Evolutionary conservation across 2,888 invertebrate genomes (phyloP).

Genomic region (Trisateles emortualis): DNA sequence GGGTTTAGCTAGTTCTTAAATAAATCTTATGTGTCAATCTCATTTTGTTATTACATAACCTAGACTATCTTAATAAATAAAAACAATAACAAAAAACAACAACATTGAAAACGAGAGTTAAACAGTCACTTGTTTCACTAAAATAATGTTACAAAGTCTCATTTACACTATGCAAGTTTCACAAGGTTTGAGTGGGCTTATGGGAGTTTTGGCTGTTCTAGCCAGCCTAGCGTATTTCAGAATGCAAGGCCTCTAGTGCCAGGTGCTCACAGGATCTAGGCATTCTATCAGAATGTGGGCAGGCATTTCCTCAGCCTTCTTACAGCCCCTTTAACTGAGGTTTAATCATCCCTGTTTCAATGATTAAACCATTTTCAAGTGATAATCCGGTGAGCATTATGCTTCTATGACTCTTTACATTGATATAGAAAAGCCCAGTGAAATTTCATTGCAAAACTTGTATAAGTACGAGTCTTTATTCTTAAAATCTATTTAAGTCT

Average conservation of each 20-base stretch:
- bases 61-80: neutral
- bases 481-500: constrained; percentile 54
- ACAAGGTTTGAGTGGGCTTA: neutral
- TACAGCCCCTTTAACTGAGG: no score
- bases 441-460: neutral
- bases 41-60: neutral
- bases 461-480: neutral
- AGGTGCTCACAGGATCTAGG: no score
- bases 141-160: constrained; percentile 14
- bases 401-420: no score
- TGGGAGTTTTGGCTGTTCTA: no score
- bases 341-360: no score
- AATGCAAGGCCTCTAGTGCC: no score
- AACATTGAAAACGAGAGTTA: neutral
- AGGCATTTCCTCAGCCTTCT: no score
- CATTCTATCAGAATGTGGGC: no score
- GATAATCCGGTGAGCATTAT: no score
- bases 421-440: no score
- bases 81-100: neutral
- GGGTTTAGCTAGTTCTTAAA: neutral
- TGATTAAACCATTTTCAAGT: no score
- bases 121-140: neutral
- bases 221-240: no score
- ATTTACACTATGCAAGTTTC: neutral
- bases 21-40: neutral